Base-by-base conservation (phyloP, 1,140 invertebrate genomes). In the Bombus picipes region DNA sequence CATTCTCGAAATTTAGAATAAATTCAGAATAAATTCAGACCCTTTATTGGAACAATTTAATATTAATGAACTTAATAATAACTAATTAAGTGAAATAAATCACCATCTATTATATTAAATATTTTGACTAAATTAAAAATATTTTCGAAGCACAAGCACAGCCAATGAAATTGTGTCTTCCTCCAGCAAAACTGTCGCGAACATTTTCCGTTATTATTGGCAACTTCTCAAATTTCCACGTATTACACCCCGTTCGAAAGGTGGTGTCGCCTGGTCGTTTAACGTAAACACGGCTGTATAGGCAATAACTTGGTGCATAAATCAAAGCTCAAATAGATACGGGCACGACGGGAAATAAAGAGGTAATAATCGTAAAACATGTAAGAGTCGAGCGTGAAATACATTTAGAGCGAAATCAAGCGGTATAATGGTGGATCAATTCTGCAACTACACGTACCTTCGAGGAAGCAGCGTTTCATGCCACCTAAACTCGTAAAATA, bases 401-500 rank as follows among this genome's bases (percentile, higher is more conserved):
- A 85, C 77, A 85, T 85, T 79, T 85, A 72, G 83, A 72, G 59
- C 68, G 68, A 80, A 85, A 80, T 85, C 83, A 85, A 85, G 76
- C 68, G 83, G 83, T 73, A 73, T 47, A 85, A 80, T 68, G 66
- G 62, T 18, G 83, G 77, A 85, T 85, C 78, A 81, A 85, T 85
- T 86, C 78, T 62, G 53, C 41, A 80, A 71, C 72, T 86, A 66
- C 32, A 68, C 43, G 81, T 72, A 82, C 62, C 59, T 62, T 32
- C 53, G 72, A 62, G 72, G 65, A 83, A 62, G 76, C 62, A 87
- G 85, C 85, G 41, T 90, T 89, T 90, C 88, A 86, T 87, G 88
- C 89, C 81, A 74, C 77, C 88, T 87, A 89, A 62, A 90, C 89
- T 90, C 81, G 85, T 89, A 89, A 90, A 90, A 90, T 90, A 90